These are phyloP conservation scores for Cyclura pinguis DNA, from an alignment of 2,797 vertebrate genomes.

Conservation along the genomic window DNA sequence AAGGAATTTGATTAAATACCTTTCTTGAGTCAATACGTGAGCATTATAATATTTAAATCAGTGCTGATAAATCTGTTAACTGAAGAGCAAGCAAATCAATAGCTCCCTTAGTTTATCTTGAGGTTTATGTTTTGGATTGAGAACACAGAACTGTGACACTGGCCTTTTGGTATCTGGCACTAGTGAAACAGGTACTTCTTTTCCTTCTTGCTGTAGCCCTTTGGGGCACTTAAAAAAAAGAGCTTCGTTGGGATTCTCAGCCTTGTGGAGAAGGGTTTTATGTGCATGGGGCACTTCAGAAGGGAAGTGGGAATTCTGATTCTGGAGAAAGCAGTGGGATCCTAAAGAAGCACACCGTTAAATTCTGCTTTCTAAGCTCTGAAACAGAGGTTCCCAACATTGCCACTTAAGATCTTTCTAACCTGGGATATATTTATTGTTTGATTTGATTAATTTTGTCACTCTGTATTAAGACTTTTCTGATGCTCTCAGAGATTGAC, in stretches of 20 bases:
- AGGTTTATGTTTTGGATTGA: neutral
- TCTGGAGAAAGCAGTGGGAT: neutral
- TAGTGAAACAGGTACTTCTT: too few relatives aligned
- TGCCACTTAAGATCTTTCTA: neutral
- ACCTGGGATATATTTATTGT: neutral
- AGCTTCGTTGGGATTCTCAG: too few relatives aligned
- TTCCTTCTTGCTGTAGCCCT: too few relatives aligned
- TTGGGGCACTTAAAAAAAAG: too few relatives aligned
- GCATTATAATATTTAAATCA: rapidly evolving
- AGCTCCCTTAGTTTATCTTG: neutral
- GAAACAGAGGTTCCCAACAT: neutral
- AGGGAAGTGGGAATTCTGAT: too few relatives aligned
- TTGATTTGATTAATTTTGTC: neutral
- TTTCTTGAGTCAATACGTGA: slow-evolving; percentile 34
- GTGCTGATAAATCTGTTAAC: neutral
- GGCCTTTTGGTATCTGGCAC: too few relatives aligned
- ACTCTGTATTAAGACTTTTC: neutral
- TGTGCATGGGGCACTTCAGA: too few relatives aligned
- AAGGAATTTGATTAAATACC: slow-evolving; percentile 19
- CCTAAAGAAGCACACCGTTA: too few relatives aligned
- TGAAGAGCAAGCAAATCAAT: neutral
- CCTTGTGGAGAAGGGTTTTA: too few relatives aligned
- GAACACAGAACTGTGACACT: neutral
- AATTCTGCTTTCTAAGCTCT: neutral
- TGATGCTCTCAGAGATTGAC: neutral